phyloP scores from a whole-genome alignment of 2,797 vertebrate genomes.

The Poeciliopsis paucimaculata region DNA sequence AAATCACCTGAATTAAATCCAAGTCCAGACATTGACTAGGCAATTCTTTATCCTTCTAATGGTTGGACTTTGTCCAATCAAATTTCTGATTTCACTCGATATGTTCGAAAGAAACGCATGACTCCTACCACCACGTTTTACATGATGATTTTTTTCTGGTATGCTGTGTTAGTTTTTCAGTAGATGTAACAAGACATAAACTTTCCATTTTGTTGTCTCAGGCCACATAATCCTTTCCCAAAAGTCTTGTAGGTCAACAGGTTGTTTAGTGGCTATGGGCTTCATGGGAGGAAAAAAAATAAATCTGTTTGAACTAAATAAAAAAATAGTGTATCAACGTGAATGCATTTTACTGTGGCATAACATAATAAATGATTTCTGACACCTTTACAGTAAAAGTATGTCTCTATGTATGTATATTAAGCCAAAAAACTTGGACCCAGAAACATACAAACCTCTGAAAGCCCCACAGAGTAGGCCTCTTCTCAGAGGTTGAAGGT shows the following conservation, averaged over 20 bases:
- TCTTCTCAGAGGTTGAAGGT: slow-evolving; percentile 61
- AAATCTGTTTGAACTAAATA: background rate
- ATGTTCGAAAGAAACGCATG: background rate
- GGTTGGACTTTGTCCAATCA: background rate
- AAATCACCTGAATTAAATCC: background rate
- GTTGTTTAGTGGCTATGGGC: background rate
- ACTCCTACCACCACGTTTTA: background rate
- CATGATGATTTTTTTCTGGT: background rate
- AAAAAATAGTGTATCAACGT: background rate
- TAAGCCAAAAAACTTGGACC: background rate
- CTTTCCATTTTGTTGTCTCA: background rate
- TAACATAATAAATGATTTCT: background rate
- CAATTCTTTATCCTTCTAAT: background rate
- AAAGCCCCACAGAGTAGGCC: slow-evolving; percentile 62
- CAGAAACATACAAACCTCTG: slow-evolving; percentile 29
- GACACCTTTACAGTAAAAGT: background rate
- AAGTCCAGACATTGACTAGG: background rate
- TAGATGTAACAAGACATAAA: background rate
- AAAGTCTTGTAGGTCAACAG: background rate
- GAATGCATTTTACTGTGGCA: background rate
- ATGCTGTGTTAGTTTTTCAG: background rate
- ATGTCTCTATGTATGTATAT: background rate
- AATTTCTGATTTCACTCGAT: background rate
- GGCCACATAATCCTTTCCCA: background rate
- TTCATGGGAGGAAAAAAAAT: too few relatives aligned